Evolutionary conservation across 1,140 invertebrate genomes (phyloP).

Genomic region (Micrasema longulum): DNA sequence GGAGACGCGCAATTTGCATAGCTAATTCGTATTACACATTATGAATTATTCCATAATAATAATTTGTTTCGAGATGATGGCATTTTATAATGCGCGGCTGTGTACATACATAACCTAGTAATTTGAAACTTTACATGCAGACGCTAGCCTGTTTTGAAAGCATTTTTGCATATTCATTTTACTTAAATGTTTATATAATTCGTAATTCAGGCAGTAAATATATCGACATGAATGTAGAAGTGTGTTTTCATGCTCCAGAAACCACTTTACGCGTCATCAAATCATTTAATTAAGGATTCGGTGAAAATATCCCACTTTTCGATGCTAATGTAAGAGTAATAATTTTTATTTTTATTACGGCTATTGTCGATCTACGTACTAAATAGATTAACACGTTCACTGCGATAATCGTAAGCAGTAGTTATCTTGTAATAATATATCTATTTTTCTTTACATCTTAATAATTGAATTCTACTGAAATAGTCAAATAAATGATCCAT

Average conservation of each 20-base stretch:
- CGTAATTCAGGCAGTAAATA: not conserved
- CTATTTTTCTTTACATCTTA: too few relatives aligned
- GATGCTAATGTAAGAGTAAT: too few relatives aligned
- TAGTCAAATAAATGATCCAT: too few relatives aligned
- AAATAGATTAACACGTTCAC: too few relatives aligned
- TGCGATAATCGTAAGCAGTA: too few relatives aligned
- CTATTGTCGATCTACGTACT: too few relatives aligned
- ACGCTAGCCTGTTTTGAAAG: not conserved
- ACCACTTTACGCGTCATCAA: not conserved
- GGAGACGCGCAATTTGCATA: too few relatives aligned
- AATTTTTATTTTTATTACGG: too few relatives aligned
- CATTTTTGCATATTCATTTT: slow-evolving; percentile 5
- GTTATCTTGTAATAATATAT: too few relatives aligned
- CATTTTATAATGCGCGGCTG: slow-evolving; percentile 2
- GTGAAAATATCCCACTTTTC: too few relatives aligned
- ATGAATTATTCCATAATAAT: not conserved
- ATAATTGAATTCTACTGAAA: too few relatives aligned
- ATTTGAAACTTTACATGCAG: not conserved
- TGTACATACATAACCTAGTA: not conserved
- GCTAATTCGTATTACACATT: not conserved
- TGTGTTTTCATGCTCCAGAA: not conserved
- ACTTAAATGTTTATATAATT: not conserved
- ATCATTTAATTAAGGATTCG: not conserved
- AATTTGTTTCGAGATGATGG: slow-evolving; percentile 1
- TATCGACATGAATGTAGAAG: not conserved